These are phyloP conservation scores for Galeopsomyia nigrocyanea DNA, from an alignment of 2,888 invertebrate genomes.

Conservation along the genomic window DNA sequence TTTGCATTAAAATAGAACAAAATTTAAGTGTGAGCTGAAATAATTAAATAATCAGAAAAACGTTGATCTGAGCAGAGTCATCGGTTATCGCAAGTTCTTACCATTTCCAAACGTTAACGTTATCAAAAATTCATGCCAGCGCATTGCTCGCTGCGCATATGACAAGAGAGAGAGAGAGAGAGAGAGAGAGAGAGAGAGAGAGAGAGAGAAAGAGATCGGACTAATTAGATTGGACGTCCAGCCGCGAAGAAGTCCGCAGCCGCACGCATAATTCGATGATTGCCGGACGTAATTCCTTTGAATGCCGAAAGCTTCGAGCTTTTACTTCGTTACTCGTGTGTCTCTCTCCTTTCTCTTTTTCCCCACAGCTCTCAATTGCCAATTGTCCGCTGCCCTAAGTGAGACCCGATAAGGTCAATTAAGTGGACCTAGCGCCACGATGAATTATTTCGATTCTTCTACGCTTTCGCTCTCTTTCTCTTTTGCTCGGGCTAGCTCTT, in stretches of 20 bases:
- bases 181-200: conserved; percentile 11
- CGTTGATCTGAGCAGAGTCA: too few species aligned
- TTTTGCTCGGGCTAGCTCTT: too few species aligned
- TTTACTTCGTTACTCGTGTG: conserved; percentile 25
- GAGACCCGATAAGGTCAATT: conserved; percentile 26
- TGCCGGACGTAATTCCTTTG: conserved; percentile 40
- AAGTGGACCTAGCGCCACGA: neutral
- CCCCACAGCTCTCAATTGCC: conserved; percentile 12
- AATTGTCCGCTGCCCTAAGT: conserved; percentile 25
- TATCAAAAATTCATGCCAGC: too few species aligned
- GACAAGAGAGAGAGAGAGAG: neutral
- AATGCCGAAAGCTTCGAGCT: conserved; percentile 25
- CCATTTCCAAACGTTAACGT: too few species aligned
- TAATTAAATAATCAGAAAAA: too few species aligned
- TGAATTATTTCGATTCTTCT: conserved; percentile 6
- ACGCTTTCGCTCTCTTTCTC: conserved; percentile 4
- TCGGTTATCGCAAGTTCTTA: too few species aligned
- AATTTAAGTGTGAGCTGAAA: too few species aligned
- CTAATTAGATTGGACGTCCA: conserved; percentile 20
- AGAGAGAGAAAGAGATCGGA: conserved; percentile 42
- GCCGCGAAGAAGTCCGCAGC: conserved; percentile 37
- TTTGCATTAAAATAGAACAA: too few species aligned
- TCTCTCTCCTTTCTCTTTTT: neutral
- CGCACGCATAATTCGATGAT: conserved; percentile 46
- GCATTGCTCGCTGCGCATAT: too few species aligned